Conservation (phyloP, 2,797 vertebrate species). For the Gobio occitaniae region DNA sequence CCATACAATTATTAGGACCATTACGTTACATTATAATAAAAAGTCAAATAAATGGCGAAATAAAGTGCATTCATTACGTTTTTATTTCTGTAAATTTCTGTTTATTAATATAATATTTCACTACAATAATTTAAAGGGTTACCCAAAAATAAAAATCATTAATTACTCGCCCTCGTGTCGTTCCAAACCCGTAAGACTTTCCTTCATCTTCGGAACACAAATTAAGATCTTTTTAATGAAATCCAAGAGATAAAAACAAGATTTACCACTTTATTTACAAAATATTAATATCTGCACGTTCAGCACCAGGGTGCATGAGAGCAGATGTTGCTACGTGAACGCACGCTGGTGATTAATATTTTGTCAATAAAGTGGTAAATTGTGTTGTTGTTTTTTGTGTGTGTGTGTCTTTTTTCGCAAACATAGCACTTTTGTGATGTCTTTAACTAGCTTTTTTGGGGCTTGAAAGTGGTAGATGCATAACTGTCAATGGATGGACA, state of each 20-base stretch:
- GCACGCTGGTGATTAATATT: background rate
- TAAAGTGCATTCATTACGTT: background rate
- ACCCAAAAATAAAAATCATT: background rate
- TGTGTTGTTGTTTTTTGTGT: too few species aligned
- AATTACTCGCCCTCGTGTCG: too few species aligned
- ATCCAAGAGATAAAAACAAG: background rate
- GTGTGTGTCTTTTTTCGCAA: too few species aligned
- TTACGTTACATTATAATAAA: background rate
- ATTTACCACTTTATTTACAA: background rate
- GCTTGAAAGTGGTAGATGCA: background rate
- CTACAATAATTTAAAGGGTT: background rate
- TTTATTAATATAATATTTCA: background rate
- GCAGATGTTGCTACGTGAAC: too few species aligned
- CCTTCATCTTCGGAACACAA: too few species aligned
- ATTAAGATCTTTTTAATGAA: background rate
- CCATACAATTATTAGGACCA: too few species aligned
- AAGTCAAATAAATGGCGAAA: background rate
- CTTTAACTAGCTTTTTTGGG: background rate
- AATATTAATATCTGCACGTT: background rate
- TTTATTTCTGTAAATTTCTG: background rate
- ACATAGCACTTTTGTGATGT: background rate
- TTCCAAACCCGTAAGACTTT: too few species aligned
- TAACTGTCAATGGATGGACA: background rate
- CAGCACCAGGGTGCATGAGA: background rate
- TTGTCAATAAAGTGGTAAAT: background rate